Conservation (phyloP, 1,140 invertebrate species). For the Psilanteris sp. region DNA sequence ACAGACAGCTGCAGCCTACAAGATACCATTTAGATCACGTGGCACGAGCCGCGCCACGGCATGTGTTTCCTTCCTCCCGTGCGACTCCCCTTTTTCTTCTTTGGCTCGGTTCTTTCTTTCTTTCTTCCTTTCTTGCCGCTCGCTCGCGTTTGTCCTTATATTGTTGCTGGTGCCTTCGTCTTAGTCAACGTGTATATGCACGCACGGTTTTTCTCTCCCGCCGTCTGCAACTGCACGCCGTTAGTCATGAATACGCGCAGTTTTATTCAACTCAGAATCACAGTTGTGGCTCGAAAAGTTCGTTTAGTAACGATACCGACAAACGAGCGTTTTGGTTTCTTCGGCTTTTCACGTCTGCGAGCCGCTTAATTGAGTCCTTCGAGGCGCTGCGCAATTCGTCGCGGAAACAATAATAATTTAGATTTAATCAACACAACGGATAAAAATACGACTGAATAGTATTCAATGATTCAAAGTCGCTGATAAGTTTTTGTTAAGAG, state of each 20-base stretch:
- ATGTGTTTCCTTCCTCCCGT: conserved; percentile 72
- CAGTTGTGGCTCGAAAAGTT: background rate
- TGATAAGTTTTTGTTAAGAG: no score
- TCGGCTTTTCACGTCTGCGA: no score
- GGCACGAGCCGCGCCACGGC: conserved; percentile 75
- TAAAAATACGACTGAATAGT: no score
- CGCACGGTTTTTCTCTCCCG: conserved; percentile 14
- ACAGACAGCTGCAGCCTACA: conserved; percentile 73
- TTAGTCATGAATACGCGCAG: conserved; percentile 15
- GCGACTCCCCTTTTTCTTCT: conserved; percentile 20
- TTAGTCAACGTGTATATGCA: conserved; percentile 8
- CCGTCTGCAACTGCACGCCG: conserved; percentile 19
- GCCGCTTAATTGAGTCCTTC: no score
- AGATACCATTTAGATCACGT: conserved; percentile 75
- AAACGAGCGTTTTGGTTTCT: no score
- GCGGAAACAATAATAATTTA: no score
- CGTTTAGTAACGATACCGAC: background rate
- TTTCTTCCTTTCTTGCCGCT: conserved; percentile 28
- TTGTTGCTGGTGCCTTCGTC: conserved; percentile 8
- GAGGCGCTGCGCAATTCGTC: no score
- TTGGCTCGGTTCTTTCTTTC: conserved; percentile 16
- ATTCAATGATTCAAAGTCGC: no score
- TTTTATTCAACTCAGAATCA: conserved; percentile 15
- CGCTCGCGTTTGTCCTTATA: conserved; percentile 4
- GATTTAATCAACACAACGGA: no score